Evolutionary conservation across 2,113 vertebrate species (phyloP).

Genomic region (Spheniscus mendiculus): DNA sequence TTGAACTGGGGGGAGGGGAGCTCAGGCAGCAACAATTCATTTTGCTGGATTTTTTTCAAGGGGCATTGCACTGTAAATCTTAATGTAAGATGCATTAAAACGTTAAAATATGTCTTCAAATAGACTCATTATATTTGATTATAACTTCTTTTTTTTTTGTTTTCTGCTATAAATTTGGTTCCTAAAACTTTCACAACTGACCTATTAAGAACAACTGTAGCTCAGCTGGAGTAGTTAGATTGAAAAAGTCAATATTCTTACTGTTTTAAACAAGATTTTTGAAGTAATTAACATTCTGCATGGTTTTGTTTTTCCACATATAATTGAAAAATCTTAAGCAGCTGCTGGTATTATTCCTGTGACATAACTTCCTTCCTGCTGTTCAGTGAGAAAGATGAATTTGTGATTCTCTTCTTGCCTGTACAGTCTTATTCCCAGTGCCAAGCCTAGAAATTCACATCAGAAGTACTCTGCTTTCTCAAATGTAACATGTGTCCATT

Average conservation of each 20-base stretch:
- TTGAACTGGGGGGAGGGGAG: fast-evolving
- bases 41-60: neutral
- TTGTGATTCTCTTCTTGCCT: neutral
- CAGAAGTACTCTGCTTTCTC: neutral
- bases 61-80: neutral
- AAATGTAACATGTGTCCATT: neutral
- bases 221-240: neutral
- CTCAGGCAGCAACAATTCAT: neutral
- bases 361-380: neutral
- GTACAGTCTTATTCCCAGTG: neutral
- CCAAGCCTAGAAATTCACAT: slow-evolving; percentile 2
- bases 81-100: neutral
- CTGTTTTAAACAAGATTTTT: neutral
- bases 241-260: neutral
- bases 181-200: neutral
- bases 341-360: neutral
- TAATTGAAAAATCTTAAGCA: neutral
- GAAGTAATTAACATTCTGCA: neutral
- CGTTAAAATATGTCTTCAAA: neutral
- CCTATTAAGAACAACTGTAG: neutral
- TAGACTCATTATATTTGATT: neutral
- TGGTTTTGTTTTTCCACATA: neutral
- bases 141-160: neutral
- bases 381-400: neutral
- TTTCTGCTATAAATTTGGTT: neutral